A percentile compares a stretch with the other conserved stretches of the same genome.
Conservation (phyloP, 2,113 vertebrate species). For the Panurus biarmicus region DNA sequence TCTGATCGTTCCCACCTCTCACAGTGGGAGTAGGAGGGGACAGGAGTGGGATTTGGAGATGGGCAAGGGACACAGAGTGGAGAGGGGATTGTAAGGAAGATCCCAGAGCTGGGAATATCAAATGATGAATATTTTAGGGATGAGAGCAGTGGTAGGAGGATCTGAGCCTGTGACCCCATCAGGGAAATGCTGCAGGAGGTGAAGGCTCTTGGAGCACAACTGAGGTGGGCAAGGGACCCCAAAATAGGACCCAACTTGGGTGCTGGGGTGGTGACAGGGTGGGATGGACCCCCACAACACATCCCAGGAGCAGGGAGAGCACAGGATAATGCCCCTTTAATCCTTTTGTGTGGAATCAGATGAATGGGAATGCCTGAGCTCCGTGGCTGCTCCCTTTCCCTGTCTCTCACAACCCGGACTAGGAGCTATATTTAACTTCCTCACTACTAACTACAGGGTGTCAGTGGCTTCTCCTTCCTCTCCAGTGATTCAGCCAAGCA, state of each 20-base stretch:
- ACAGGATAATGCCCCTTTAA: rapidly evolving
- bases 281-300: background rate
- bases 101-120: no score
- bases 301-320: rapidly evolving
- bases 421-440: slow-evolving; percentile 26
- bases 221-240: background rate
- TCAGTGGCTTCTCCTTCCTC: slow-evolving; percentile 10
- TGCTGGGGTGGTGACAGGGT: background rate
- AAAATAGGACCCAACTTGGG: rapidly evolving
- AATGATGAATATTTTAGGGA: background rate
- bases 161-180: rapidly evolving
- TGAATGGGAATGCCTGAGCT: background rate
- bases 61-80: background rate
- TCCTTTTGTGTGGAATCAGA: background rate
- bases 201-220: background rate
- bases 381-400: background rate
- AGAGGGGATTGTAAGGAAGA: background rate
- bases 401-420: background rate
- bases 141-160: background rate
- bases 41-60: background rate
- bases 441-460: background rate
- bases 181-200: background rate
- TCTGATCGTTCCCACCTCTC: background rate
- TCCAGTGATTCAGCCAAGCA: background rate
- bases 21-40: background rate